phyloP scores from a whole-genome alignment of 2,888 invertebrate species.

The Brachyptera risi region DNA sequence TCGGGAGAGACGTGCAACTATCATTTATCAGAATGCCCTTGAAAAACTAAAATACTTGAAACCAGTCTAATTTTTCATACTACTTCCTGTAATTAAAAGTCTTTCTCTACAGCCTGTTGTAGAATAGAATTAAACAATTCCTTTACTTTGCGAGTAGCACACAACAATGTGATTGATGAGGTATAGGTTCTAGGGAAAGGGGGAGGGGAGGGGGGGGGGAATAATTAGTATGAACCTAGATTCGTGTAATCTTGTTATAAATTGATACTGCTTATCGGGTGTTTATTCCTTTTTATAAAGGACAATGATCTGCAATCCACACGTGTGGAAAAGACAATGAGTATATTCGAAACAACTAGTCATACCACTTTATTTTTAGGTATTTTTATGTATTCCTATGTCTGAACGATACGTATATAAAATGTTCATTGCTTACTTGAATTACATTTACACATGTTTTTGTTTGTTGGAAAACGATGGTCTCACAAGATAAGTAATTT shows the following conservation, averaged over 20 bases:
- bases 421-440: not conserved
- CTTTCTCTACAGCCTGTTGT: constrained; percentile 1
- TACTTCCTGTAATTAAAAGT: constrained; percentile 18
- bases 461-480: not conserved
- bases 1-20: not conserved
- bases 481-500: constrained; percentile 10
- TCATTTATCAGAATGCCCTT: constrained; percentile 6
- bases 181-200: not conserved
- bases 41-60: constrained; percentile 12
- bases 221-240: not conserved
- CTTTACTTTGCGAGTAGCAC: not conserved
- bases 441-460: not conserved
- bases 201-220: not conserved
- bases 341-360: not conserved
- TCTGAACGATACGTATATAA: not conserved
- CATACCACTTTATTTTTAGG: not conserved
- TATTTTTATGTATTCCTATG: too few species aligned
- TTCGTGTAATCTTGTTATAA: not conserved
- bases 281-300: not conserved
- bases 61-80: constrained; percentile 12
- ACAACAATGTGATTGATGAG: not conserved
- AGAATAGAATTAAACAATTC: not conserved
- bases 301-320: not conserved
- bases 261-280: not conserved
- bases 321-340: not conserved